Base-by-base conservation (phyloP, 2,888 invertebrate species). In the Drosophila koepferae region DNA sequence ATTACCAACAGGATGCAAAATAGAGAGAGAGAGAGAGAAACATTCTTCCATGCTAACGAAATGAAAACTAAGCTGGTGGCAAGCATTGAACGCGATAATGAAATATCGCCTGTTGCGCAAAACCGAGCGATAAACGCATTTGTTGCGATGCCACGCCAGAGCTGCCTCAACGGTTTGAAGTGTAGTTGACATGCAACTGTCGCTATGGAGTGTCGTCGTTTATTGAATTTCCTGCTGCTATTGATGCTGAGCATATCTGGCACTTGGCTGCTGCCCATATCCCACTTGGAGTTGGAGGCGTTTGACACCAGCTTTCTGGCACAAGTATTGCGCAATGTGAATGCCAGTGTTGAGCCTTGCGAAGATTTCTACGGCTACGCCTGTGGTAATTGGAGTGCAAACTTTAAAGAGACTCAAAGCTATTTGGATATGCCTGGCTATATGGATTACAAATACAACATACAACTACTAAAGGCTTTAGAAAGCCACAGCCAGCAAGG, bases 351-450 rank as follows among this genome's bases (percentile, higher is more conserved):
- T 9, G 74, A 84, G 61, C 91, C 91, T 2, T 91, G 91, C 58
- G 91, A 90, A 16, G 89, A 91, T 63, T 91, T 91, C 70, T 91
- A 89, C 68, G 74, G 72, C 20, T 91, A 75, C 59, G 88, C 91
- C 16, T 91, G 91, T 5, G 91, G 91, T 44, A 89, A 91, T 51
- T 91, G 91, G 91, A 74, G 80, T 31, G 65, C 16, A 8, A 78
- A 85, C 64, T 89, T 89, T 49, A 64, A 74, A 41, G 77, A 77
- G 1, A 72, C 67, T 2, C 28, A 55, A 0, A 61, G 20, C 54
- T 90, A 89, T 48, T 61, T 89, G 44, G 91, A 91, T 69, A 90
- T 91, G 89, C 89, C 89, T 1, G 91, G 91, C 9, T 91, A 85
- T 41, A 81, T 91, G 87, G 91, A 90, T 54, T 69, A 84, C 62